Evolutionary conservation across 1,140 invertebrate species (phyloP), one percentile per base, ranked within the genome.

Genomic region (Brachionus rubens): DNA sequence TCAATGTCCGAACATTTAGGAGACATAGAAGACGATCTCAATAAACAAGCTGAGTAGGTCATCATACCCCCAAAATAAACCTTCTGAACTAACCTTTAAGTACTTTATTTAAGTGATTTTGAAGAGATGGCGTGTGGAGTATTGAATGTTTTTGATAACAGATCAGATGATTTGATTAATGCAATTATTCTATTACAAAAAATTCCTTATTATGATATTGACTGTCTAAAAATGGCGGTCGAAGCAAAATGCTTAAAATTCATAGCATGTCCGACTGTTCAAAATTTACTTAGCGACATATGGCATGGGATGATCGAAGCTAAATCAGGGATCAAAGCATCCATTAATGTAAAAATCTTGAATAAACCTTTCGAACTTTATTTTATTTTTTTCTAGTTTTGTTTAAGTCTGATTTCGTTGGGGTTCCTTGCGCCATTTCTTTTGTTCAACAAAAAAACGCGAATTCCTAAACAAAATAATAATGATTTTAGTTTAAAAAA

Each of bases 41-140:
- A 52, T 4, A 36, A 41, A 16, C 30, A 78, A 36, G 77, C 79
- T 33, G n/a, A 65, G 79, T 79, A 76, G 62, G 68, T 41, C 26
- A 24, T 41, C 16, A 33, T n/a, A 54, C 50, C 47, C 10, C 1
- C 1, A 26, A 65, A 26, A 43, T 65, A 43, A 21, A 62, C 10
- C 56, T 46, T 77, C 24, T 70, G 9, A 78, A 79, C 36, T n/a
- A 10, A 21, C 6, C 6, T 19, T 76, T n/a, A 4, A 16, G 28
- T n/a, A n/a, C n/a, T 5, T 41, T 26, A 28, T 21, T 16, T 77
- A n/a, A 84, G 83, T 50, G 77, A 79, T 52, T 83, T 81, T 79
- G 83, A 84, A 77, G 75, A 79, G 46, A 77, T 81, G 54, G 82
- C 83, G 0, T 70, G 79, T 2, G 79, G 79, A 41, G 80, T 85